Percentiles rank a stretch among this genome's conserved stretches.
Evolutionary conservation across 2,113 vertebrate genomes (phyloP).

Genomic region (Pseudopodoces humilis): DNA sequence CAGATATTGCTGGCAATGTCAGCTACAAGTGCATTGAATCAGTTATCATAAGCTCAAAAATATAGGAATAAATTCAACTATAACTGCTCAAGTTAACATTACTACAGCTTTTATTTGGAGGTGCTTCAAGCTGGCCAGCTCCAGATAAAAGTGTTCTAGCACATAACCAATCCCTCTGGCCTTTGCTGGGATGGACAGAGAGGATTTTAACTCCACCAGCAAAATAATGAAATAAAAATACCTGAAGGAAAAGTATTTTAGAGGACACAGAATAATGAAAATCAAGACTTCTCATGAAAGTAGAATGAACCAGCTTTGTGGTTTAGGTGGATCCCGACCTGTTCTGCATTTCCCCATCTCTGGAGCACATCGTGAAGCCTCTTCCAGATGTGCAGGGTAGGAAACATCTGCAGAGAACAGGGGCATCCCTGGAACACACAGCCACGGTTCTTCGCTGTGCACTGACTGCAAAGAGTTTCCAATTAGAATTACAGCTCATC

Average conservation of each 20-base stretch:
- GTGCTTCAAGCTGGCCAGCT: background rate
- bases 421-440: background rate
- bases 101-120: background rate
- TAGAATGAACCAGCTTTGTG: background rate
- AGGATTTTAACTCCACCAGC: background rate
- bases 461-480: background rate
- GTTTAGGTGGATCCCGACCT: background rate
- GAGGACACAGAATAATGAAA: background rate
- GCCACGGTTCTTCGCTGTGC: background rate
- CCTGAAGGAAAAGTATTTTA: background rate
- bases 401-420: background rate
- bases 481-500: background rate
- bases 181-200: background rate
- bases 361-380: background rate
- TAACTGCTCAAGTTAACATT: background rate
- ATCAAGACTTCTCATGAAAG: background rate
- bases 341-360: background rate
- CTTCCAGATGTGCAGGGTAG: rapidly evolving
- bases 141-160: background rate
- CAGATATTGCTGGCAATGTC: background rate
- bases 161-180: background rate
- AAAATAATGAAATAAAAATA: background rate
- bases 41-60: background rate
- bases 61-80: background rate
- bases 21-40: background rate